Percentiles rank a stretch among this genome's conserved stretches.
Conservation (phyloP, 2,888 invertebrate genomes). For the Platypus cylindrus region DNA sequence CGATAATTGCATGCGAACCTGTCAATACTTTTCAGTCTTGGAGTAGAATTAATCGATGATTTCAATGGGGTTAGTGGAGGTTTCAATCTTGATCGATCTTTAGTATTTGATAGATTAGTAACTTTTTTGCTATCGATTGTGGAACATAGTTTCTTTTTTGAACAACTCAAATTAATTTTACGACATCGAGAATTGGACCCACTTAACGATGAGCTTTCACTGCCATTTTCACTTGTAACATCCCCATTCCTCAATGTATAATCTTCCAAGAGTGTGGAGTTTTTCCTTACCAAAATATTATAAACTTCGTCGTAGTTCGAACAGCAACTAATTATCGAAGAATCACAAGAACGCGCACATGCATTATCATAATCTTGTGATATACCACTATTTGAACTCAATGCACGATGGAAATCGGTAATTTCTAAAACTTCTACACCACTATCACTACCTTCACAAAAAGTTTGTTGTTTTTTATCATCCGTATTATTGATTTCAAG, state of each 20-base stretch:
- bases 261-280: slow-evolving; percentile 32
- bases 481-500: slow-evolving; percentile 1
- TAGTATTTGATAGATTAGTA: slow-evolving; percentile 15
- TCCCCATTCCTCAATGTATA: slow-evolving; percentile 34
- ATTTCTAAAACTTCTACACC: slow-evolving; percentile 57
- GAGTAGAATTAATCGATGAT: slow-evolving; percentile 22
- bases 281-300: slow-evolving; percentile 35
- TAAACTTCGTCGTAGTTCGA: slow-evolving; percentile 56
- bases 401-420: slow-evolving; percentile 36
- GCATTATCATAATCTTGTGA: slow-evolving; percentile 12
- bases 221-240: slow-evolving; percentile 56
- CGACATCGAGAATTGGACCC: slow-evolving; percentile 33
- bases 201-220: slow-evolving; percentile 64
- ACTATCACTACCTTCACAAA: slow-evolving; percentile 64
- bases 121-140: slow-evolving; percentile 30
- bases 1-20: slow-evolving; percentile 17
- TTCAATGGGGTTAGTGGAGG: slow-evolving; percentile 26
- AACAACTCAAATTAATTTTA: slow-evolving; percentile 22
- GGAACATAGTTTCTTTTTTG: slow-evolving; percentile 20
- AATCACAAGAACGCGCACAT: slow-evolving; percentile 58
- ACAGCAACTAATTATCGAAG: slow-evolving; percentile 64
- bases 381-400: slow-evolving; percentile 44
- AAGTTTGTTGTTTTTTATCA: slow-evolving; percentile 17
- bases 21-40: slow-evolving; percentile 38
- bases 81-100: slow-evolving; percentile 25